Conservation (phyloP, 1,140 invertebrate species). For the Meloidogyne exigua region DNA sequence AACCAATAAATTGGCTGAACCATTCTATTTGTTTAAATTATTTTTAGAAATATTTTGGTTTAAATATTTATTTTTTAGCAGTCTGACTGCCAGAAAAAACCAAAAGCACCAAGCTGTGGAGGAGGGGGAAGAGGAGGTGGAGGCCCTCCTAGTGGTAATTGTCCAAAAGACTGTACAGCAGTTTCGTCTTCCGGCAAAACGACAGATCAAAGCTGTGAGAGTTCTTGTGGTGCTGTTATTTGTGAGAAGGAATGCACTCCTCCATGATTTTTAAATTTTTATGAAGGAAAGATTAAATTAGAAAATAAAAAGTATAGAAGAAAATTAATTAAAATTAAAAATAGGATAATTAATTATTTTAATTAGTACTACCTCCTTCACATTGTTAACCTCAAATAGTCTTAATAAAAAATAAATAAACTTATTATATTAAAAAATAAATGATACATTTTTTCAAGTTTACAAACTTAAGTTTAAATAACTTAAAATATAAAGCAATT, state of each 20-base stretch:
- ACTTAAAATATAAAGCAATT: no score
- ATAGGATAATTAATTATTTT: no score
- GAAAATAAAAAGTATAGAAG: no score
- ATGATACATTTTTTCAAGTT: no score
- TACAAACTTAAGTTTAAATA: no score
- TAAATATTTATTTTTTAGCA: neutral
- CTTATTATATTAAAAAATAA: no score
- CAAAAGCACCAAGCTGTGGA: neutral
- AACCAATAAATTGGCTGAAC: neutral
- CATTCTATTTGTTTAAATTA: neutral
- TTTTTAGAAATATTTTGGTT: neutral
- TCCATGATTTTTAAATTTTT: no score
- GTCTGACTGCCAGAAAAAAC: neutral
- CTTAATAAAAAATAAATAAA: no score
- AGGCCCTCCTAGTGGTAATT: neutral
- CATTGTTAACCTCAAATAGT: no score
- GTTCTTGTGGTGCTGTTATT: neutral
- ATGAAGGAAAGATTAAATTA: no score
- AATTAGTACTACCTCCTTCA: no score
- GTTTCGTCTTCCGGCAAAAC: neutral
- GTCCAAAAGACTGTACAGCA: neutral
- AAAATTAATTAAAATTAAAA: no score
- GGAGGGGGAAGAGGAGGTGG: neutral
- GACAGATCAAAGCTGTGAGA: neutral
- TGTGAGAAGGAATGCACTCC: neutral